Conservation (phyloP, 2,888 invertebrate species). For the Crepidodera aurea region DNA sequence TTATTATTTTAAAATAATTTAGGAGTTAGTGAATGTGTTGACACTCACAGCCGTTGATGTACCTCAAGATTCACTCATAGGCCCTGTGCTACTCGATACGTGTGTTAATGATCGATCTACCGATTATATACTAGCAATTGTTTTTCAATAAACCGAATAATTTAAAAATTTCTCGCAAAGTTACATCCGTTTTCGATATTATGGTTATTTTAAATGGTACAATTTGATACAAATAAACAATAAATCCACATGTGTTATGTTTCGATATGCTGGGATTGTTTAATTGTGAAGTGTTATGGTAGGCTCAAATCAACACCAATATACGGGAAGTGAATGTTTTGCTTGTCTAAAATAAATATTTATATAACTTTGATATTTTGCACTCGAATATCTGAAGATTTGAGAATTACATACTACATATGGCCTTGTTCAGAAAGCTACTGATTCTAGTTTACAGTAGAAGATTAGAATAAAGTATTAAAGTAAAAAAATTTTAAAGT, state of each 20-base stretch:
- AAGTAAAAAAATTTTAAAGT: too few relatives aligned
- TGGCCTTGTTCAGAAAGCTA: neutral
- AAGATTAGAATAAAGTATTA: too few relatives aligned
- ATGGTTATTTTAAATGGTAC: too few relatives aligned
- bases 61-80: too few relatives aligned
- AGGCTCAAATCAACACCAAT: conserved; percentile 38
- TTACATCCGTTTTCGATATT: neutral
- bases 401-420: conserved; percentile 16
- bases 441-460: too few relatives aligned
- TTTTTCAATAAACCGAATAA: too few relatives aligned
- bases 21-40: too few relatives aligned
- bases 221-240: neutral
- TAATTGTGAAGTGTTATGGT: conserved; percentile 32
- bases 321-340: conserved; percentile 42
- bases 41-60: too few relatives aligned
- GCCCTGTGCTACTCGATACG: too few relatives aligned
- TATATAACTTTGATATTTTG: conserved; percentile 46
- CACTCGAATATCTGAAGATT: conserved; percentile 29
- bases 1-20: too few relatives aligned
- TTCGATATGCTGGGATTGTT: conserved; percentile 16
- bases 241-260: conserved; percentile 16
- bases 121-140: too few relatives aligned
- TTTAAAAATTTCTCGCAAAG: neutral
- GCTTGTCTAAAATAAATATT: conserved; percentile 40
- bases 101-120: too few relatives aligned